These are phyloP conservation scores for Brachionus rubens DNA, from an alignment of 1,140 invertebrate genomes.

Conservation along the genomic window DNA sequence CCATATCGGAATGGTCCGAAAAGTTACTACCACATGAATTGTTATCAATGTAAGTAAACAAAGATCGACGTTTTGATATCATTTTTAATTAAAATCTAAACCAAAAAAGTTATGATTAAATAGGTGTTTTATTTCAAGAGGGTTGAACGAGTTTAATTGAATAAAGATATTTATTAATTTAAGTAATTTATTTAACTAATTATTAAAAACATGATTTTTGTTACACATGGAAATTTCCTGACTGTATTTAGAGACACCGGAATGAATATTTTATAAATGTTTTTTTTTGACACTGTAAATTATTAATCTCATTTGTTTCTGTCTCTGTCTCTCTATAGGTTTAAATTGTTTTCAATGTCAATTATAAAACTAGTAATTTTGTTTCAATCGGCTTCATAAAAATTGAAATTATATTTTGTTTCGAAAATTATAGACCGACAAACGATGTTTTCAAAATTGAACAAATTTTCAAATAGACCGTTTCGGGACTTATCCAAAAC, in stretches of 20 bases:
- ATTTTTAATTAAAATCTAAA: neutral
- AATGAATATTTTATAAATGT: conserved; percentile 14
- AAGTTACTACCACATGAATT: conserved; percentile 11
- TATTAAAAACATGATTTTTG: conserved; percentile 33
- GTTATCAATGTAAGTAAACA: neutral
- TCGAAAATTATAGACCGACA: too few species aligned
- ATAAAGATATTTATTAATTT: conserved; percentile 17
- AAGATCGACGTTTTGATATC: too few species aligned
- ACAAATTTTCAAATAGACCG: too few species aligned
- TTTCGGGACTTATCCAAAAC: too few species aligned
- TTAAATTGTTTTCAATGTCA: too few species aligned
- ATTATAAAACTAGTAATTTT: too few species aligned
- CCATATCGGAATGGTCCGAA: conserved; percentile 9
- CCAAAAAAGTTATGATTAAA: neutral
- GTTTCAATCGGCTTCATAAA: too few species aligned
- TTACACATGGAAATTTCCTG: conserved; percentile 33
- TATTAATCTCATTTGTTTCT: too few species aligned
- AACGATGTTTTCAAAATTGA: too few species aligned
- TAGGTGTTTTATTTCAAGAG: neutral
- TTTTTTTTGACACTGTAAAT: neutral
- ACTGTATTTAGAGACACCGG: neutral
- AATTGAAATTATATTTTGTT: too few species aligned
- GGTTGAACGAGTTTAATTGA: neutral
- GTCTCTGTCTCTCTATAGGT: too few species aligned
- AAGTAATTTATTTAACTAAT: neutral